phyloP scores from a whole-genome alignment of 2,888 invertebrate species.

The Allolobophora icterica region DNA sequence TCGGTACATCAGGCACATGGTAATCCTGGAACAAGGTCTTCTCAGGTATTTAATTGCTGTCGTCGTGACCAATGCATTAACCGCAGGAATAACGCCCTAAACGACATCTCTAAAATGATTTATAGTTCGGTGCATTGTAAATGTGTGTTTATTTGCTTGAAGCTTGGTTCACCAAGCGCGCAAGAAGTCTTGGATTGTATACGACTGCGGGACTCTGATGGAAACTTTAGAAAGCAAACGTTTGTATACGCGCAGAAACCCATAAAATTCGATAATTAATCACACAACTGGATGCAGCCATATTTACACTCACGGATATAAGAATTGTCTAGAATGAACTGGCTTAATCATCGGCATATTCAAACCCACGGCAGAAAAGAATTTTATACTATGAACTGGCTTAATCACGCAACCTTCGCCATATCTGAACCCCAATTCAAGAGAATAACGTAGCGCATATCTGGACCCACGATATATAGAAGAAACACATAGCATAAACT shows the following conservation, averaged over 20 bases:
- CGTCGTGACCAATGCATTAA: not conserved
- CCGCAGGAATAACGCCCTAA: not conserved
- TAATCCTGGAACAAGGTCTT: not conserved
- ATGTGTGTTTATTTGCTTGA: not conserved
- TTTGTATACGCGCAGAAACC: not conserved
- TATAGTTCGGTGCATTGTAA: not conserved
- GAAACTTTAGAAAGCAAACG: too few species aligned
- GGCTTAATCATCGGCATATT: not conserved
- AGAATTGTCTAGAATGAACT: too few species aligned
- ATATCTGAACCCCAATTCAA: not conserved
- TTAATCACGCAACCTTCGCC: not conserved
- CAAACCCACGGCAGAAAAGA: not conserved
- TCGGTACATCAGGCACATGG: not conserved
- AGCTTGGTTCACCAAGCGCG: not conserved
- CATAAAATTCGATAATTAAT: not conserved
- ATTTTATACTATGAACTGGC: not conserved
- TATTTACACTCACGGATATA: too few species aligned
- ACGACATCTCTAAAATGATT: not conserved
- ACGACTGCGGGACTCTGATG: too few species aligned
- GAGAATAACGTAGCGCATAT: too few species aligned
- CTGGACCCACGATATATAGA: too few species aligned
- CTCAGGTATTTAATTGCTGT: not conserved
- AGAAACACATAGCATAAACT: too few species aligned
- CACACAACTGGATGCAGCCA: not conserved
- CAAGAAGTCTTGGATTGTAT: not conserved